Percentiles rank a stretch among this genome's conserved stretches.
These are phyloP conservation scores for Hypothenemus hampei DNA, from an alignment of 1,140 invertebrate genomes.

Conservation along the genomic window DNA sequence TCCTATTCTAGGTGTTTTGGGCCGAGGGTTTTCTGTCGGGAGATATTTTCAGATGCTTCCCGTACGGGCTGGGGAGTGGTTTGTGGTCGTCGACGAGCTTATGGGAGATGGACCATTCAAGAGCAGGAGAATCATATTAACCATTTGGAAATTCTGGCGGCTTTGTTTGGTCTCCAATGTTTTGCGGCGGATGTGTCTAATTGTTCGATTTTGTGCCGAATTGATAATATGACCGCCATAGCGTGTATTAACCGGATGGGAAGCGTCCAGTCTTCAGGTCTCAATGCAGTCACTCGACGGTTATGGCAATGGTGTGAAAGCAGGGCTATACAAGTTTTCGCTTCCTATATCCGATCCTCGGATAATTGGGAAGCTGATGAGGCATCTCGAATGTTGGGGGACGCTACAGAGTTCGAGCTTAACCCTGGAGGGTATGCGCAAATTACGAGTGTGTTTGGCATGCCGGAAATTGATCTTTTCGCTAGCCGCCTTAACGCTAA, in stretches of 20 bases:
- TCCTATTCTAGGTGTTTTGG: not conserved
- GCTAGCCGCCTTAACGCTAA: conserved; percentile 33
- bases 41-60: conserved; percentile 7
- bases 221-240: conserved; percentile 36
- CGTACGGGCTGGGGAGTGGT: not conserved
- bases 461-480: conserved; percentile 32
- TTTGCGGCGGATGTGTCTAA: not conserved
- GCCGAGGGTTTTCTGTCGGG: not conserved
- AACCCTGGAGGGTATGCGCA: conserved; percentile 2
- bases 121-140: conserved; percentile 3
- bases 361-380: conserved; percentile 30
- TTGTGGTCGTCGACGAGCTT: not conserved
- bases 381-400: conserved; percentile 24
- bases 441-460: conserved; percentile 20
- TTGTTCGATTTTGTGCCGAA: conserved; percentile 29
- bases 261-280: conserved; percentile 20
- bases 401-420: conserved; percentile 27
- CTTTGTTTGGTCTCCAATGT: conserved; percentile 2
- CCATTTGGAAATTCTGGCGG: conserved; percentile 1
- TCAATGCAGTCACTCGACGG: conserved; percentile 24
- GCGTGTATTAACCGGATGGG: conserved; percentile 36
- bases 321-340: conserved; percentile 30
- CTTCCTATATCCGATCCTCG: conserved; percentile 31
- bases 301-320: conserved; percentile 34
- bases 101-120: not conserved